Percentiles rank a stretch among this genome's conserved stretches.
These are phyloP conservation scores for Berghia stephanieae DNA, from an alignment of 1,140 invertebrate species.

Conservation along the genomic window DNA sequence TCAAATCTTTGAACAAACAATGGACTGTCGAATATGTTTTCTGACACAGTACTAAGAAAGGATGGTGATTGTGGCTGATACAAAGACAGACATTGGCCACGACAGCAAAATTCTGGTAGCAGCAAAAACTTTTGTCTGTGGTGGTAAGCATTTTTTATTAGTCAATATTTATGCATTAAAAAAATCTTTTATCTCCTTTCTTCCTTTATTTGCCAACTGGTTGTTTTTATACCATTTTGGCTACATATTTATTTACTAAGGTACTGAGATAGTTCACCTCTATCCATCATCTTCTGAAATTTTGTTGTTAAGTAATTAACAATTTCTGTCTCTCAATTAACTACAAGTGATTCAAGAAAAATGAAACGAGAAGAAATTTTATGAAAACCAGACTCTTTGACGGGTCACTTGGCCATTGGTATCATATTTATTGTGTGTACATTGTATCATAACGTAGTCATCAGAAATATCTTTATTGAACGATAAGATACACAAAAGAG, in stretches of 20 bases:
- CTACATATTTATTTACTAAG: conserved; percentile 10
- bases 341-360: no score
- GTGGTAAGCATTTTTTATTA: no score
- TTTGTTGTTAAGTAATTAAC: no score
- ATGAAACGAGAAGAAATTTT: neutral
- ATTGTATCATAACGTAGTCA: no score
- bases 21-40: neutral
- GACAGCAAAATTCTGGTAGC: conserved; percentile 20
- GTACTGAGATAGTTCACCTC: no score
- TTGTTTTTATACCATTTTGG: conserved; percentile 11
- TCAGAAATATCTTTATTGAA: neutral
- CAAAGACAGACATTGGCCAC: neutral
- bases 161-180: no score
- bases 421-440: no score
- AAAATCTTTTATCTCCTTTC: no score
- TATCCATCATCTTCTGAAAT: no score
- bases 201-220: neutral
- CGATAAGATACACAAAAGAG: neutral
- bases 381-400: neutral
- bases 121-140: conserved; percentile 24
- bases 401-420: neutral
- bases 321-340: no score
- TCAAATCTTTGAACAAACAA: no score
- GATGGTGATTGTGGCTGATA: neutral
- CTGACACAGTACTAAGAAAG: neutral